These are phyloP conservation scores for Campylorhamphus procurvoides DNA, from an alignment of 2,113 vertebrate species.

Conservation along the genomic window DNA sequence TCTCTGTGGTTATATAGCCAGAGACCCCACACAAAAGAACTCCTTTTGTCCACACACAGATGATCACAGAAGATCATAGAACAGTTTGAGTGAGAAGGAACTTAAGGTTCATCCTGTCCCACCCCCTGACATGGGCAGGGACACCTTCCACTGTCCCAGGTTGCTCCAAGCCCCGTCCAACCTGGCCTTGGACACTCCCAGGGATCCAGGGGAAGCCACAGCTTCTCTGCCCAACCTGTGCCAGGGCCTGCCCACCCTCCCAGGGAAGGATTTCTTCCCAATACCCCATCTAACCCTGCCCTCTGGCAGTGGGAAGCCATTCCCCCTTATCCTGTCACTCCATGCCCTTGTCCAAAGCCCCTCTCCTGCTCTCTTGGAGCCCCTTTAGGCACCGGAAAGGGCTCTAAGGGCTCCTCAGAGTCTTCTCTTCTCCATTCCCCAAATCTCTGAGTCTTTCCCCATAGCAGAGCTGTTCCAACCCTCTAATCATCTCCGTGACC, in stretches of 20 bases:
- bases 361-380: neutral
- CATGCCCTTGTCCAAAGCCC: neutral
- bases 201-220: neutral
- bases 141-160: neutral
- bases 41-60: neutral
- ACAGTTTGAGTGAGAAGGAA: neutral
- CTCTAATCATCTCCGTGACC: too few species aligned
- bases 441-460: neutral
- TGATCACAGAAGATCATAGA: neutral
- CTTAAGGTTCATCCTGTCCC: neutral
- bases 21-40: neutral
- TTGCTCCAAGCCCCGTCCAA: fast-evolving
- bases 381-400: fast-evolving
- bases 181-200: neutral
- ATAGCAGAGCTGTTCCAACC: too few species aligned
- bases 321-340: neutral
- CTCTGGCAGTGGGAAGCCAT: fast-evolving
- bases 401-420: neutral
- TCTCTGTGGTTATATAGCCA: neutral
- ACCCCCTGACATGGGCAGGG: neutral
- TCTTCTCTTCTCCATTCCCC: fast-evolving
- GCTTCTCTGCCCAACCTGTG: neutral
- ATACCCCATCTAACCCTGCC: fast-evolving
- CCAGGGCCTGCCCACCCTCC: fast-evolving
- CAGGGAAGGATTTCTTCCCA: neutral